Conservation (phyloP, 1,140 invertebrate genomes). For the Drosophila jambulina region DNA sequence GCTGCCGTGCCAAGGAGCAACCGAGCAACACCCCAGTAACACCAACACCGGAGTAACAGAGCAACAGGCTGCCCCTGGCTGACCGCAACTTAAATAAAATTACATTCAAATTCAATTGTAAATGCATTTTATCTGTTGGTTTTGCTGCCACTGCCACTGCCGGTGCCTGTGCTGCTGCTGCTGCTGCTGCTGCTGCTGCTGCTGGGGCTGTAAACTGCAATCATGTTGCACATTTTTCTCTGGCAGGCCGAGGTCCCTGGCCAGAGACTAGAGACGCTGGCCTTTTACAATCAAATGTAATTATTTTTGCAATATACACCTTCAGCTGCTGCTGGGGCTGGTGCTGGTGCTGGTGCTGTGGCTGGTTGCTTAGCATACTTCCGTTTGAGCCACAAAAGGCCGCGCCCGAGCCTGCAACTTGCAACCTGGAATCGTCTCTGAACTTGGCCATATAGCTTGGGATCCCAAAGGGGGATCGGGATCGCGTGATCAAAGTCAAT, state of each 20-base stretch:
- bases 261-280: slow-evolving; percentile 60
- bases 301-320: slow-evolving; percentile 84
- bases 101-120: slow-evolving; percentile 84
- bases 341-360: slow-evolving; percentile 15
- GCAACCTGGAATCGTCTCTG: slow-evolving; percentile 32
- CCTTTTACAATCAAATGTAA: slow-evolving; percentile 84
- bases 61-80: slow-evolving; percentile 67
- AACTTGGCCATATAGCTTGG: slow-evolving; percentile 39
- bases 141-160: slow-evolving; percentile 55
- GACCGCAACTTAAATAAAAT: slow-evolving; percentile 84
- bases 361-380: slow-evolving; percentile 80
- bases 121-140: slow-evolving; percentile 84
- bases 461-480: slow-evolving; percentile 32
- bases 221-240: slow-evolving; percentile 84
- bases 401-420: slow-evolving; percentile 38
- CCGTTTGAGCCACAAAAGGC: slow-evolving; percentile 78
- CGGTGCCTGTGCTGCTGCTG: not conserved
- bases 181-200: slow-evolving; percentile 34
- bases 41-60: slow-evolving; percentile 23
- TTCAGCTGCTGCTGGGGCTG: slow-evolving; percentile 72
- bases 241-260: slow-evolving; percentile 46
- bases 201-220: slow-evolving; percentile 80
- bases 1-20: slow-evolving; percentile 64
- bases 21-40: slow-evolving; percentile 23
- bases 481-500: slow-evolving; percentile 84